Evolutionary conservation across 1,140 invertebrate genomes (phyloP).

Genomic region (Drosophila punjabiensis): DNA sequence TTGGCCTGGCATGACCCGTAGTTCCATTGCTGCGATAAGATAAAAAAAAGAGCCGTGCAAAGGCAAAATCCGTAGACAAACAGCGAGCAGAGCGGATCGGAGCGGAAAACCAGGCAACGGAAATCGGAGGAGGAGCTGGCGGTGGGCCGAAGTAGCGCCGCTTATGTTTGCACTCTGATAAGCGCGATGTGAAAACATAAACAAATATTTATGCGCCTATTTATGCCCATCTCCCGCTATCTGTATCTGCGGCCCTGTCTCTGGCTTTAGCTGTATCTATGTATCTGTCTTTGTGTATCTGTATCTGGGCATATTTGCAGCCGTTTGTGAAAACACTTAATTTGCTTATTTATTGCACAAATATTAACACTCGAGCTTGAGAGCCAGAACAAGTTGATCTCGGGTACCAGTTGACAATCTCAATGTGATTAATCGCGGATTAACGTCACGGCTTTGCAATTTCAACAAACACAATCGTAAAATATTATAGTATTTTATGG

Average conservation of each 20-base stretch:
- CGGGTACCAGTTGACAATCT: conserved; percentile 30
- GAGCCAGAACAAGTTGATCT: conserved; percentile 45
- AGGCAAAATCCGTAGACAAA: conserved; percentile 41
- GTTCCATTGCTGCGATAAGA: conserved; percentile 49
- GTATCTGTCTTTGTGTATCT: conserved; percentile 40
- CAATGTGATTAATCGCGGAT: conserved; percentile 36
- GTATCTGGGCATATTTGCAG: conserved; percentile 49
- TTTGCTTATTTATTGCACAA: conserved; percentile 54
- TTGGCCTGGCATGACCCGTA: conserved; percentile 46
- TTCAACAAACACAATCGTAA: conserved; percentile 28
- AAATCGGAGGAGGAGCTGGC: conserved; percentile 2
- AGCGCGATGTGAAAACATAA: conserved; percentile 66
- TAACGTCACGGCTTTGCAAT: conserved; percentile 38
- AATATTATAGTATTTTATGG: conserved; percentile 17
- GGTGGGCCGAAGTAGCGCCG: conserved; percentile 33
- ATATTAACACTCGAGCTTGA: conserved; percentile 43
- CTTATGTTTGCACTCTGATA: conserved; percentile 72
- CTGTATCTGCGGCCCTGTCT: conserved; percentile 11
- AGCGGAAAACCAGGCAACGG: conserved; percentile 13
- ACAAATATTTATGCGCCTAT: conserved; percentile 75
- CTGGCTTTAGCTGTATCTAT: conserved; percentile 15
- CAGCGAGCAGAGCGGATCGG: conserved; percentile 1
- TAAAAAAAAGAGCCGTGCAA: conserved; percentile 40
- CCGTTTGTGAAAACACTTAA: conserved; percentile 49
- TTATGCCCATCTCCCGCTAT: conserved; percentile 38